A percentile compares a stretch with the other conserved stretches of the same genome.
Evolutionary conservation across 2,797 vertebrate genomes (phyloP).

Genomic region (Remorina albescens): DNA sequence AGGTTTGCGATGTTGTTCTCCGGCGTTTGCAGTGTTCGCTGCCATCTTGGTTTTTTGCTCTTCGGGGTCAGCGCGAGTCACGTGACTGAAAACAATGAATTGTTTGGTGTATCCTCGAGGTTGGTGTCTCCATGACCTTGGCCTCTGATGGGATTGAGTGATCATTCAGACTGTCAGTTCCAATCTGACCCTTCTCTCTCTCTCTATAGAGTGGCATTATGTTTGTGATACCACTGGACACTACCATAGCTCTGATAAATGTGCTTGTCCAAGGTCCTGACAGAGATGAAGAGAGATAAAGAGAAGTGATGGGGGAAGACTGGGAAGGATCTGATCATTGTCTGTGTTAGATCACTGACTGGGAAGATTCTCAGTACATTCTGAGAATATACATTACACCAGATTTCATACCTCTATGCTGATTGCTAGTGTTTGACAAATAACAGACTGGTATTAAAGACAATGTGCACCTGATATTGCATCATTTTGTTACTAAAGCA

Average conservation of each 20-base stretch:
- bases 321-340: slow-evolving; percentile 36
- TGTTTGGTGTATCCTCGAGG: slow-evolving; percentile 30
- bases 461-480: neutral
- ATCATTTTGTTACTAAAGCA: neutral
- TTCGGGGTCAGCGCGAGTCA: too few relatives aligned
- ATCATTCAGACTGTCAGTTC: slow-evolving; percentile 70
- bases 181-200: slow-evolving; percentile 60
- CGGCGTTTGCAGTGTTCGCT: too few relatives aligned
- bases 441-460: neutral
- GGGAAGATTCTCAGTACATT: neutral
- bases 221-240: slow-evolving; percentile 66
- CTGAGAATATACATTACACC: neutral
- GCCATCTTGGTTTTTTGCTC: too few relatives aligned
- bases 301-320: slow-evolving; percentile 7
- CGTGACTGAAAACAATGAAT: too few relatives aligned
- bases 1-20: too few relatives aligned
- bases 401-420: neutral
- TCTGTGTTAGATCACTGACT: slow-evolving; percentile 21
- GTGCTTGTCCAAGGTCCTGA: slow-evolving; percentile 65
- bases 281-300: slow-evolving; percentile 56
- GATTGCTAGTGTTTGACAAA: neutral
- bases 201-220: slow-evolving; percentile 45
- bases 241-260: slow-evolving; percentile 63
- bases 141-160: slow-evolving; percentile 59
- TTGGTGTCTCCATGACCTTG: slow-evolving; percentile 67